phyloP scores from a whole-genome alignment of 1,140 invertebrate species.

The Drosophila simulans region DNA sequence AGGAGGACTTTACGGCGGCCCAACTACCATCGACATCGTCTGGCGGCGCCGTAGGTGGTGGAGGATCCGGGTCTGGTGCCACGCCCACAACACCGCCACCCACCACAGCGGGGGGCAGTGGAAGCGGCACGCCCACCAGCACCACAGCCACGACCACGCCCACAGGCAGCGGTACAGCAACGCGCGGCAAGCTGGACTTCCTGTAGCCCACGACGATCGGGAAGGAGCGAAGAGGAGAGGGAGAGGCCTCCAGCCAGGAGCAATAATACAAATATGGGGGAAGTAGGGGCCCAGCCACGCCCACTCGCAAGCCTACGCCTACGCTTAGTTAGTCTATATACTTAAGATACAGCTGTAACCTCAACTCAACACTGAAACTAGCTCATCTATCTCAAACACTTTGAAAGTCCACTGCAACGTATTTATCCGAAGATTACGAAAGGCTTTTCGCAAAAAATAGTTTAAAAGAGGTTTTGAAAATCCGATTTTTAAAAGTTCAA shows the following conservation, averaged over 20 bases:
- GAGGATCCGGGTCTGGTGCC: slow-evolving; percentile 12
- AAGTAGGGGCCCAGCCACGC: slow-evolving; percentile 23
- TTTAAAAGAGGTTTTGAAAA: neutral
- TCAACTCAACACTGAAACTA: slow-evolving; percentile 27
- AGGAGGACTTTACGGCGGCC: slow-evolving; percentile 72
- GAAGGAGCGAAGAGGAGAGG: slow-evolving; percentile 8
- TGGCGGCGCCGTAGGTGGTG: neutral
- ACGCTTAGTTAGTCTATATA: slow-evolving; percentile 68
- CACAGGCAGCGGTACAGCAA: slow-evolving; percentile 45
- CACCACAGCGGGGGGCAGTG: slow-evolving; percentile 13
- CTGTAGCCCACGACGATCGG: slow-evolving; percentile 82
- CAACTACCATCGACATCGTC: slow-evolving; percentile 35
- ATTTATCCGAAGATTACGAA: neutral
- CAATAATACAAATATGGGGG: slow-evolving; percentile 6
- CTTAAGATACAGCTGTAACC: slow-evolving; percentile 45
- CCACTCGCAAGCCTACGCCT: slow-evolving; percentile 56
- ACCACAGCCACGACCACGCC: slow-evolving; percentile 51
- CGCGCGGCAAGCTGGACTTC: slow-evolving; percentile 70
- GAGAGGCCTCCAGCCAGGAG: slow-evolving; percentile 61
- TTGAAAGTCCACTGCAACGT: neutral
- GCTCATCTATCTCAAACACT: slow-evolving; percentile 12
- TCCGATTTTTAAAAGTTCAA: too few species aligned
- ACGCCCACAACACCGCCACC: slow-evolving; percentile 48
- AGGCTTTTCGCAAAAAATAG: neutral
- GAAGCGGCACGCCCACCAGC: slow-evolving; percentile 42